These are phyloP conservation scores for Sarotherodon lohbergeri DNA, from an alignment of 2,113 vertebrate species.

Conservation along the genomic window DNA sequence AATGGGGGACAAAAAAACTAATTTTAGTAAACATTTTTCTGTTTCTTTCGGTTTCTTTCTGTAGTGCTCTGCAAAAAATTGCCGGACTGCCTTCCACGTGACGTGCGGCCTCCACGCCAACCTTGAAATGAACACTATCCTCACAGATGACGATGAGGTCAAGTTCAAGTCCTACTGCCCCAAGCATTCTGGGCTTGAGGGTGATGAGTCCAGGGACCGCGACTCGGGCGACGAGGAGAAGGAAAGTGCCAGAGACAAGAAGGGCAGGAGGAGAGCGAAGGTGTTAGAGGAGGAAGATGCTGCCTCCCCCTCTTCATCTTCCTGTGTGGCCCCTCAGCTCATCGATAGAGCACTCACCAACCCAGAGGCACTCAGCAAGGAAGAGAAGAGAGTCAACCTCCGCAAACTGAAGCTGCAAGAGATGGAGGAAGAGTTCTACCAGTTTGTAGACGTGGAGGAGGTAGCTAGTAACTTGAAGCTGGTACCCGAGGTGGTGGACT, in stretches of 20 bases:
- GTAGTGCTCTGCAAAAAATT: slow-evolving; percentile 96
- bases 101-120: slow-evolving; percentile 88
- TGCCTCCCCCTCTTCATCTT: background rate
- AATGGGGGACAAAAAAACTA: background rate
- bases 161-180: slow-evolving; percentile 97
- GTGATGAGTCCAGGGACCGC: slow-evolving; percentile 41
- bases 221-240: slow-evolving; percentile 39
- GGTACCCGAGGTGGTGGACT: slow-evolving; percentile 80
- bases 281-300: slow-evolving; percentile 3
- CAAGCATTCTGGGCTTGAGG: slow-evolving; percentile 80
- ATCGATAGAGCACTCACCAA: background rate
- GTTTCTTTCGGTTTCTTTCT: background rate
- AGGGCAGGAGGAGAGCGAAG: slow-evolving; percentile 34
- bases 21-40: background rate
- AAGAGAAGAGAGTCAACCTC: slow-evolving; percentile 81
- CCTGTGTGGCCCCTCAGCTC: slow-evolving; percentile 21
- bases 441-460: slow-evolving; percentile 80
- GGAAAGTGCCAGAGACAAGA: slow-evolving; percentile 16
- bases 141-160: slow-evolving; percentile 91
- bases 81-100: slow-evolving; percentile 93
- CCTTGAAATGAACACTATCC: slow-evolving; percentile 92
- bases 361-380: slow-evolving; percentile 64
- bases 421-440: slow-evolving; percentile 93
- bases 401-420: slow-evolving; percentile 93
- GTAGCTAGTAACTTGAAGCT: slow-evolving; percentile 80